These are phyloP conservation scores for Slavum lentiscoides DNA, from an alignment of 2,888 invertebrate genomes.

Conservation along the genomic window DNA sequence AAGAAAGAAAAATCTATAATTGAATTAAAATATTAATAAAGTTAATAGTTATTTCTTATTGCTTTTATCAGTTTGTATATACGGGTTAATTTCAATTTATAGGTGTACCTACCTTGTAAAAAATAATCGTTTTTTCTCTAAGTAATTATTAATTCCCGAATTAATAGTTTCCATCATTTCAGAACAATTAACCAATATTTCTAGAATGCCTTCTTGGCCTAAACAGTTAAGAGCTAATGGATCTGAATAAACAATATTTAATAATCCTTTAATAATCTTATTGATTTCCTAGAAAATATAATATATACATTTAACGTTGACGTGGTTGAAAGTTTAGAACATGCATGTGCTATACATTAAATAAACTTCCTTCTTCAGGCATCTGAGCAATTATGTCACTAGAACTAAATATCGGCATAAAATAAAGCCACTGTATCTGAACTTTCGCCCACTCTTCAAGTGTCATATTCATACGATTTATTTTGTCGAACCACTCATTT, in stretches of 20 bases:
- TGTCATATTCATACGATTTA: slow-evolving; percentile 70
- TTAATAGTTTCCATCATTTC: slow-evolving; percentile 77
- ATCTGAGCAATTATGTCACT: slow-evolving; percentile 84
- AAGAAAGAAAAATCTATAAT: slow-evolving; percentile 80
- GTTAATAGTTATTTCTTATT: background rate
- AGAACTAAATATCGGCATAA: slow-evolving; percentile 84
- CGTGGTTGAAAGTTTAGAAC: background rate
- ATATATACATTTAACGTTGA: background rate
- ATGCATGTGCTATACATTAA: slow-evolving; percentile 60
- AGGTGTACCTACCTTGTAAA: slow-evolving; percentile 66
- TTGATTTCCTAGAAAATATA: slow-evolving; percentile 65
- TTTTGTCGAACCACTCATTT: slow-evolving; percentile 75
- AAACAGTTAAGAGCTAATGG: slow-evolving; percentile 70
- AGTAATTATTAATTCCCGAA: slow-evolving; percentile 78
- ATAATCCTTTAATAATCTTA: slow-evolving; percentile 69
- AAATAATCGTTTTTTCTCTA: slow-evolving; percentile 81
- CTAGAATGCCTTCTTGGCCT: slow-evolving; percentile 70
- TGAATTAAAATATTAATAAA: background rate
- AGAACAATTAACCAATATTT: slow-evolving; percentile 71
- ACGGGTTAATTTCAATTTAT: slow-evolving; percentile 1
- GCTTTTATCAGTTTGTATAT: background rate
- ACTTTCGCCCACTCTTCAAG: slow-evolving; percentile 85
- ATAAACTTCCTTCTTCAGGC: slow-evolving; percentile 81
- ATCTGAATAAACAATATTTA: slow-evolving; percentile 68
- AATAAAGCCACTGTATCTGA: slow-evolving; percentile 83